Percentiles rank a stretch among this genome's conserved stretches.
Conservation (phyloP, 2,113 vertebrate genomes). For the Triplophysa siluroides region DNA sequence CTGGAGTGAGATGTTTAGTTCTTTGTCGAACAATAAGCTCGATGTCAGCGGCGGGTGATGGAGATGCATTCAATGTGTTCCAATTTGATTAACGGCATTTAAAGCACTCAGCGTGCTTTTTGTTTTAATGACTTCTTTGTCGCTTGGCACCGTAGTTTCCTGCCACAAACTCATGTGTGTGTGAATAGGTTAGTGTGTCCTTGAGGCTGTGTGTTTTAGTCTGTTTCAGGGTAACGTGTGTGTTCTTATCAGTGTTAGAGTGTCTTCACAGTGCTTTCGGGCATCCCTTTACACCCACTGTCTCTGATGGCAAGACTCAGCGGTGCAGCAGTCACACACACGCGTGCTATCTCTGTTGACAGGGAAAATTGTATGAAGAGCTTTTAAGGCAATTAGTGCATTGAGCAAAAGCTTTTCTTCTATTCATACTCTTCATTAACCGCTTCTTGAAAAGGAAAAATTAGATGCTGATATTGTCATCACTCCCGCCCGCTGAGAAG, state of each 20-base stretch:
- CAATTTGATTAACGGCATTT: slow-evolving; percentile 65
- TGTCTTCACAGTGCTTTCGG: slow-evolving; percentile 58
- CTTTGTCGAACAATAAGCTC: slow-evolving; percentile 53
- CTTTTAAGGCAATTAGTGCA: slow-evolving; percentile 80
- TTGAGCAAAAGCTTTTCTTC: slow-evolving; percentile 75
- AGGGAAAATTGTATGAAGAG: slow-evolving; percentile 77
- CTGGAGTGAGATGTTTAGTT: slow-evolving; percentile 47
- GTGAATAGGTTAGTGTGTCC: slow-evolving; percentile 55
- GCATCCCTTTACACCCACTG: slow-evolving; percentile 64
- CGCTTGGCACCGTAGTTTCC: background rate
- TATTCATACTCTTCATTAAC: slow-evolving; percentile 77
- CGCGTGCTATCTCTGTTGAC: slow-evolving; percentile 71
- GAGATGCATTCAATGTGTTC: slow-evolving; percentile 58
- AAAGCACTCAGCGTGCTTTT: slow-evolving; percentile 69
- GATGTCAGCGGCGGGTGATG: slow-evolving; percentile 51
- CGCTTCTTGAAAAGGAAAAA: slow-evolving; percentile 71
- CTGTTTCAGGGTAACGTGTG: slow-evolving; percentile 36
- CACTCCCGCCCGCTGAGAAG: slow-evolving; percentile 59
- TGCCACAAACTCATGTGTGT: slow-evolving; percentile 30
- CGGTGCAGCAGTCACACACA: slow-evolving; percentile 43
- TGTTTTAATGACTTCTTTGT: slow-evolving; percentile 66
- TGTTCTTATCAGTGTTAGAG: slow-evolving; percentile 7
- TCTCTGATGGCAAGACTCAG: slow-evolving; percentile 49
- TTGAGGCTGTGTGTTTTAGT: slow-evolving; percentile 43
- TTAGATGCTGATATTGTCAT: slow-evolving; percentile 67